Conservation (phyloP, 1,140 invertebrate species). For the Palaemon carinicauda region DNA sequence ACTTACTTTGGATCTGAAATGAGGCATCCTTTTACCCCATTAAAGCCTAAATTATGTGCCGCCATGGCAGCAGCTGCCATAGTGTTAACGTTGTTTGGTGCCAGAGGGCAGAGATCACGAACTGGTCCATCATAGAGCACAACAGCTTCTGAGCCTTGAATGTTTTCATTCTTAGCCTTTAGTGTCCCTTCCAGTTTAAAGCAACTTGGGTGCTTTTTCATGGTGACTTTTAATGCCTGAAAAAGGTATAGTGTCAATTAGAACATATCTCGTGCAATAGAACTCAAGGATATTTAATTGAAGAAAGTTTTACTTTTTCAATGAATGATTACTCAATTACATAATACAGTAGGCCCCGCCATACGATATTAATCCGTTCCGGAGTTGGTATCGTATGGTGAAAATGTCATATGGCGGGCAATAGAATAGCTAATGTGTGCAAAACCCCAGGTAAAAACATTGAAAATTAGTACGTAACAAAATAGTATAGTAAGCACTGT, state of each 20-base stretch:
- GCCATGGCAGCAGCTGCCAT: conserved; percentile 72
- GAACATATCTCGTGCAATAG: no score
- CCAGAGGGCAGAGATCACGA: conserved; percentile 69
- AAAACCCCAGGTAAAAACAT: no score
- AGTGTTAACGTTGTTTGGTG: conserved; percentile 74
- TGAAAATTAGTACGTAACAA: no score
- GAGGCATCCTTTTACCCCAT: conserved; percentile 68
- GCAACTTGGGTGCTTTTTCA: conserved; percentile 72
- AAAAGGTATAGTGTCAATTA: not conserved
- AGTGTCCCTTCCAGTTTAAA: conserved; percentile 67
- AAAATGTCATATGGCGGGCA: no score
- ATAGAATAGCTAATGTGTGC: no score
- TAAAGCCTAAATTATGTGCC: conserved; percentile 72
- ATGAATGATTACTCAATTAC: no score
- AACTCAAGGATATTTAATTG: no score
- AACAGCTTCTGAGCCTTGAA: conserved; percentile 60
- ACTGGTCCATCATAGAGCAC: conserved; percentile 71
- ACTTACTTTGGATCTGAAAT: conserved; percentile 70
- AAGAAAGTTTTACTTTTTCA: not conserved
- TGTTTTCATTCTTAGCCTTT: conserved; percentile 66
- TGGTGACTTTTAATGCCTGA: conserved; percentile 70
- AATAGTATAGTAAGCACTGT: no score
- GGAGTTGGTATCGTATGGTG: no score
- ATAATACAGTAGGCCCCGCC: no score
- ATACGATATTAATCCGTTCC: no score